Base-by-base conservation (phyloP, 2,797 vertebrate species). In the Synanceia verrucosa region DNA sequence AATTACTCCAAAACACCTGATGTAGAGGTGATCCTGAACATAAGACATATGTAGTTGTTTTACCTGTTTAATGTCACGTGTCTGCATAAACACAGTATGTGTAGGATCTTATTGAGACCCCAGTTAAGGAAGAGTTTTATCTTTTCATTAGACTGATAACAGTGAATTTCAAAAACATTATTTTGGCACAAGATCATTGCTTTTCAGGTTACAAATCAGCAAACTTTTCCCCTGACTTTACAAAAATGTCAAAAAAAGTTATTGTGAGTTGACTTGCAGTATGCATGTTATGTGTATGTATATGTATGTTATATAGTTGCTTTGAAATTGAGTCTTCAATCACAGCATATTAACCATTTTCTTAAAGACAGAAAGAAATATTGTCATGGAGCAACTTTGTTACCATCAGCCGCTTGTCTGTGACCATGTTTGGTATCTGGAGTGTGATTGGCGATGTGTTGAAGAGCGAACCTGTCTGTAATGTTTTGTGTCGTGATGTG, bases 381-480 rank as follows among this genome's bases (percentile, higher is more conserved):
- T 83, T 70, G 56, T 68, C 65, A 66, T 23, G 51, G 29, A 37
- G 3, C 23, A 8, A 81, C 81, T 78, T 63, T 77, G 75, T 81
- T 79, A 52, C 62, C 3, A 70, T 82, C 76, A 26, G 64, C 57
- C 51, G 24, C 88, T 82, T 87, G 83, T 70, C 72, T 70, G 36
- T 88, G 85, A 88, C 88, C 89, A 88, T 91, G 89, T 91, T 91
- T 91, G 90, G 88, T 91, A 83, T 91, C 66, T 85, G 72, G 8
- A 60, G 80, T 86, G 88, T 78, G 85, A 89, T 82, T 78, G 85
- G 81, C 33, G 78, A 87, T 65, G 79, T 84, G 88, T 86, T 69
- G 66, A 52, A 71, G 50, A 63, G 60, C 70, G 80, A 82, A 73
- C 24, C 57, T 85, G 83, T 79, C 47, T 82, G 76, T 73, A 81